phyloP scores from a whole-genome alignment of 1,140 invertebrate genomes.

The Chironomus striatipennis region DNA sequence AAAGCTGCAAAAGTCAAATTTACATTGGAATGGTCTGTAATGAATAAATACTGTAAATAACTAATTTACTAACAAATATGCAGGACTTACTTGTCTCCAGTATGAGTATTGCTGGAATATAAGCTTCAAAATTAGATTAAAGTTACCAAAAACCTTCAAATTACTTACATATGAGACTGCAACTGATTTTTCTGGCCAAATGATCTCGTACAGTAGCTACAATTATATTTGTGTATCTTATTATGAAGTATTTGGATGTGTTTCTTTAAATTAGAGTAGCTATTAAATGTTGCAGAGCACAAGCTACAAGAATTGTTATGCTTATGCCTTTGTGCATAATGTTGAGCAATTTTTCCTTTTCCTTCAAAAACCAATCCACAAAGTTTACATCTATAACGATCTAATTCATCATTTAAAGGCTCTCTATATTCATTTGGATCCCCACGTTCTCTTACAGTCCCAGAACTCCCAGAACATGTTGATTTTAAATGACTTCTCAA shows the following conservation, averaged over 20 bases:
- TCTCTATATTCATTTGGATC: background rate
- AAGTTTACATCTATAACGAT: background rate
- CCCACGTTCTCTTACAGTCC: background rate
- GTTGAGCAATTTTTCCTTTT: background rate
- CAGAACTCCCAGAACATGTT: background rate
- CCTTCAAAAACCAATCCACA: background rate
- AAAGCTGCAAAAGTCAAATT: background rate
- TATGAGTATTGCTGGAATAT: background rate
- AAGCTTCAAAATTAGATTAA: too few relatives aligned
- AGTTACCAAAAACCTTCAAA: background rate
- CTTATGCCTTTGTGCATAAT: background rate
- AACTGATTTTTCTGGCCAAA: background rate
- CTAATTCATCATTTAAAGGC: background rate
- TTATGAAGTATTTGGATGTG: background rate
- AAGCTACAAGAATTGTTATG: background rate
- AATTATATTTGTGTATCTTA: background rate
- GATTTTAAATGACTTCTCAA: background rate
- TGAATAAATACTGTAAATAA: too few relatives aligned
- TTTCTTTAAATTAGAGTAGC: background rate
- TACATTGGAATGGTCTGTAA: background rate
- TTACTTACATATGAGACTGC: background rate
- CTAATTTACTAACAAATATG: too few relatives aligned
- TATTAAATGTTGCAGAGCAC: background rate
- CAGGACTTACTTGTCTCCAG: background rate
- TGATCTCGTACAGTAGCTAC: background rate